Conservation (phyloP, 2,888 invertebrate genomes). For the Octonoba sinensis region DNA sequence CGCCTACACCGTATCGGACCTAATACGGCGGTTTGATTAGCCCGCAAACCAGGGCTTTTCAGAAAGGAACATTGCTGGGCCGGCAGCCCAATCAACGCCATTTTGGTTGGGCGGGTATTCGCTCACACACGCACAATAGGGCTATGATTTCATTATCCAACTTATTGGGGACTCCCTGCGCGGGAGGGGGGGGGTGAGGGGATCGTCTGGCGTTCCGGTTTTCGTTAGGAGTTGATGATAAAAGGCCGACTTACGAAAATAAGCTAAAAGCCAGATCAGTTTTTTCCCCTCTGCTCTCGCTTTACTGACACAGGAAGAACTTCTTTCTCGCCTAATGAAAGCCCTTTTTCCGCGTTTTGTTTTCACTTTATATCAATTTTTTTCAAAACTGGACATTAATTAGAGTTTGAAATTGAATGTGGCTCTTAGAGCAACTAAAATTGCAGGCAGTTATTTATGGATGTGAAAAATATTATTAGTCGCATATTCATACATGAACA, state of each 20-base stretch:
- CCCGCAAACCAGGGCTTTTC: constrained; percentile 26
- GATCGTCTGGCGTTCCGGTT: constrained; percentile 18
- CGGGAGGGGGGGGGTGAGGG: constrained; percentile 6
- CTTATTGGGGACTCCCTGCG: constrained; percentile 26
- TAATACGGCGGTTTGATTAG: constrained; percentile 58
- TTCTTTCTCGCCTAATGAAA: too few species aligned
- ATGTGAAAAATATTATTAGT: too few species aligned
- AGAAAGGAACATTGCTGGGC: constrained; percentile 3
- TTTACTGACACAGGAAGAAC: neutral
- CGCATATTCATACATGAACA: too few species aligned
- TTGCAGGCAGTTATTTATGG: too few species aligned
- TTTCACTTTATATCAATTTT: too few species aligned
- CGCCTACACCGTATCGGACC: constrained; percentile 11
- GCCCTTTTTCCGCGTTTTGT: too few species aligned
- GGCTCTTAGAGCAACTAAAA: too few species aligned
- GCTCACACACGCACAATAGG: constrained; percentile 37
- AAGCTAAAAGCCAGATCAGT: constrained; percentile 12
- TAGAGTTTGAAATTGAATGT: too few species aligned
- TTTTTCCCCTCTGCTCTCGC: neutral
- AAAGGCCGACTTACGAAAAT: constrained; percentile 25
- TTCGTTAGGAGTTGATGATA: constrained; percentile 10
- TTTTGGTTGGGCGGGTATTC: constrained; percentile 58
- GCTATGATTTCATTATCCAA: constrained; percentile 63
- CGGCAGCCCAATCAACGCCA: constrained; percentile 56
- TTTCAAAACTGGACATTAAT: too few species aligned